Evolutionary conservation across 2,888 invertebrate species (phyloP).

Genomic region (Drosophila vallismaia): DNA sequence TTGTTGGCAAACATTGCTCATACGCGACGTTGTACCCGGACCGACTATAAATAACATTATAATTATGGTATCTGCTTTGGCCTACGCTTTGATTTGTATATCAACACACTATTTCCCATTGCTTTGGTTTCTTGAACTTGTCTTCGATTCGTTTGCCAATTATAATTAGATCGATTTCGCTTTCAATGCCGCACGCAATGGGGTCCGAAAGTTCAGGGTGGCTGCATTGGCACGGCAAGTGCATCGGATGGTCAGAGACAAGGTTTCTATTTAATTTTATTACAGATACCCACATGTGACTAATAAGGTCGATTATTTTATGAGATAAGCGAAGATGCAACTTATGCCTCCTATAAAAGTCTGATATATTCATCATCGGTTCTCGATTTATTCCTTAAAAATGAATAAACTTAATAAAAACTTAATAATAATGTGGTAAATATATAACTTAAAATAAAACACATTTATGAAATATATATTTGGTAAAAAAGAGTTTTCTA

Average conservation of each 20-base stretch:
- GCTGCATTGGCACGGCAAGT: slow-evolving; percentile 22
- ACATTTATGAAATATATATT: background rate
- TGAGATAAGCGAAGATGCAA: slow-evolving; percentile 6
- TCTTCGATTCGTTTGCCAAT: slow-evolving; percentile 22
- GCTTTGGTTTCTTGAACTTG: slow-evolving; percentile 34
- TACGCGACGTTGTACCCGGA: slow-evolving; percentile 8
- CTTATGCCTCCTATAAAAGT: too few relatives aligned
- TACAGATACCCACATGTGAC: slow-evolving; percentile 1
- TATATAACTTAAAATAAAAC: background rate
- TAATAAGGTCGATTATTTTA: background rate
- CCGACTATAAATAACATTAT: slow-evolving; percentile 16
- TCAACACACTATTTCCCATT: background rate
- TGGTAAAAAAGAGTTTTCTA: background rate
- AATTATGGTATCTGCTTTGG: slow-evolving; percentile 13
- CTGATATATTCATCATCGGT: too few relatives aligned
- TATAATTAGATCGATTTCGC: slow-evolving; percentile 37
- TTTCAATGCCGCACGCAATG: slow-evolving; percentile 36
- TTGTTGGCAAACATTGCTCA: slow-evolving; percentile 14
- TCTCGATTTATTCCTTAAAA: too few relatives aligned
- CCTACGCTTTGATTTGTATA: background rate
- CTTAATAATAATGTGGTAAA: too few relatives aligned
- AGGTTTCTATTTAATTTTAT: slow-evolving; percentile 18
- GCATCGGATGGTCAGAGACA: slow-evolving; percentile 18
- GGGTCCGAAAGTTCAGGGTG: slow-evolving; percentile 33
- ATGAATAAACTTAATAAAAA: too few relatives aligned